Base-by-base conservation (phyloP, 2,797 vertebrate species). In the Siniperca scherzeri region DNA sequence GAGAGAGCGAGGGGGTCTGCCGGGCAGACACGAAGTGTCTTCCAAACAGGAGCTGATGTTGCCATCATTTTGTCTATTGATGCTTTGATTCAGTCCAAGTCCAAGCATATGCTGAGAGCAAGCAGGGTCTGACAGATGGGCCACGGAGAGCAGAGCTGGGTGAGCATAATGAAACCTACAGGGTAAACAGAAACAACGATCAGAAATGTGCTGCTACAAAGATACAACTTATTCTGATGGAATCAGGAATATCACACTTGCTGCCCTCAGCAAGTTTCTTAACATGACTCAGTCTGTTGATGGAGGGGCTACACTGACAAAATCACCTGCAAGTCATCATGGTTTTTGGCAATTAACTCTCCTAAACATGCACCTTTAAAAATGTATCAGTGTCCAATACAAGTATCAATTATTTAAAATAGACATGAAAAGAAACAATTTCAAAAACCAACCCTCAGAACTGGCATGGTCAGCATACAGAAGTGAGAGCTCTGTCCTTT, bases 1-100 rank as follows among this genome's bases (percentile, higher is more conserved):
- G 96, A 96, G 96, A 95, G 96, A 96, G 96, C 90, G 95, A 96
- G 96, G 95, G 94, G 96, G 95, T 96, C 96, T 96, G 95, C 96
- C 96, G 93, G 96, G 96, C 95, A 96, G 94, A 96, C 95, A 95
- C 91, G 94, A 94, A 94, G 92, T 93, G 89, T 95, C 95, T 93
- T 96, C 96, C 96, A 97, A 95, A 96, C 94, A 93, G 95, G 93
- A 94, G 90, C 94, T 91, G 96, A 95, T 91, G 95, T 92, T 93
- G 96, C 95, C 94, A 96, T 96, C 94, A 94, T 95, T 93, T 91
- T 94, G 95, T 95, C 93, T 88, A 92, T 86, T 90, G 91, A 91
- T 90, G 89, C 90, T 95, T 93, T 88, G 95, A 91, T 96, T 96
- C 92, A 96, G 93, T 95, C 92, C 93, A 91, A 94, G 93, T 94